These are phyloP conservation scores for Enteromius trimaculatus DNA, from an alignment of 2,797 vertebrate species.

Conservation along the genomic window DNA sequence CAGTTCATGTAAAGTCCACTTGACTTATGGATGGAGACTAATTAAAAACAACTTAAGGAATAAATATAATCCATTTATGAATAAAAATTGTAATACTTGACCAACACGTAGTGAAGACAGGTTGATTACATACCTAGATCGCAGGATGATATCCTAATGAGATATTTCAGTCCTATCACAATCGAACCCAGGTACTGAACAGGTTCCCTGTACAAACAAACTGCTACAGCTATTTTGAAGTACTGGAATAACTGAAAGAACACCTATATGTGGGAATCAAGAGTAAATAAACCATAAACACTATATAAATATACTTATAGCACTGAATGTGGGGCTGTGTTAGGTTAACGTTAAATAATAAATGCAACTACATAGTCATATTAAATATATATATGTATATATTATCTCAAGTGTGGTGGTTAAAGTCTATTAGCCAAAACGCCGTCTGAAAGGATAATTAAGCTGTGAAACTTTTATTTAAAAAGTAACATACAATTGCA, in stretches of 20 bases:
- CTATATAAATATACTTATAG: constrained; percentile 44
- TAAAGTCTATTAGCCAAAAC: constrained; percentile 69
- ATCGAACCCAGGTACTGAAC: constrained; percentile 85
- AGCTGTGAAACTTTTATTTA: constrained; percentile 82
- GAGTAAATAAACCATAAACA: constrained; percentile 75
- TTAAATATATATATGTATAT: too few relatives aligned
- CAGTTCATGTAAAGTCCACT: background rate
- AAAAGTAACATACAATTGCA: constrained; percentile 83
- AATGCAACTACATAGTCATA: constrained; percentile 36
- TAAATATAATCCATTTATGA: constrained; percentile 35
- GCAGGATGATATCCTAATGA: constrained; percentile 87
- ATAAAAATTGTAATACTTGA: constrained; percentile 70
- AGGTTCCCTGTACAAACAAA: constrained; percentile 84
- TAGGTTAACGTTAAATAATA: constrained; percentile 35
- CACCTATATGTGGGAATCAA: constrained; percentile 85
- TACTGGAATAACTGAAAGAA: constrained; percentile 83
- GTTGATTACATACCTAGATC: constrained; percentile 88
- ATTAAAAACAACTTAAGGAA: constrained; percentile 28
- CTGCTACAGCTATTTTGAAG: constrained; percentile 84
- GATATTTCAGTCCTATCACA: constrained; percentile 87
- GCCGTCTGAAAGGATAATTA: constrained; percentile 76
- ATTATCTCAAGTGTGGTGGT: constrained; percentile 73
- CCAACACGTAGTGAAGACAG: constrained; percentile 85
- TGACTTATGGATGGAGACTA: constrained; percentile 19
- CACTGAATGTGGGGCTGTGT: background rate